Base-by-base conservation (phyloP, 2,113 vertebrate species). In the Sebastes fasciatus region DNA sequence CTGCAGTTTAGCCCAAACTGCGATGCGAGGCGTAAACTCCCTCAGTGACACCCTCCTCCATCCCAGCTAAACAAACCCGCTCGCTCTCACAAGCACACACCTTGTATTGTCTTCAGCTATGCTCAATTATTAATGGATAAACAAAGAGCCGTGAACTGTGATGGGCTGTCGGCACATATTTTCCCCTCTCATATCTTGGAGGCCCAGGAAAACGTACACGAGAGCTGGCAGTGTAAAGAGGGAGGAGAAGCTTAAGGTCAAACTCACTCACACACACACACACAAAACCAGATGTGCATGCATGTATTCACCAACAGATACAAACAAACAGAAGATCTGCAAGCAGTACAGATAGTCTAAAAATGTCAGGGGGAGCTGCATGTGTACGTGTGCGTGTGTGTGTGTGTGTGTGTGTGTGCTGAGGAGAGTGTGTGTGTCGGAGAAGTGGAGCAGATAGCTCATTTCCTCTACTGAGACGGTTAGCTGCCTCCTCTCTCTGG, bases 61-160 rank as follows among this genome's bases (percentile, higher is more conserved):
- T 76, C 84, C 62, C 68, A 26, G 52, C 49, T n/a, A 51, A 77
- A 61, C 46, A 61, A 51, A 42, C 6, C 61, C 68, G 43, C 72
- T 49, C 77, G 13, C 69, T 8, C 80, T 23, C 73, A 8, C 52
- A 12, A 23, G 46, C 74, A 73, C 80, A 74, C 80, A 79, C 78
- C 85, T 90, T 89, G 83, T 89, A 80, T 86, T 84, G 90, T 93
- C 89, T 93, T 91, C 92, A 93, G 89, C 87, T 75, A 79, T 84
- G 89, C 92, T 95, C 91, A 92, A 93, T 95, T 94, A 94, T 95
- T 94, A 94, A 94, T 93, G 90, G 89, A 88, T 91, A 94, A 94
- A 95, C 94, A 95, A 90, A 94, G 92, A 92, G 88, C 86, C 81
- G 67, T 85, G 87, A 88, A 83, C 86, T 92, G 74, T 93, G 94